A percentile compares a stretch with the other conserved stretches of the same genome.
phyloP scores from a whole-genome alignment of 2,888 invertebrate species.

The Dicycla oo region DNA sequence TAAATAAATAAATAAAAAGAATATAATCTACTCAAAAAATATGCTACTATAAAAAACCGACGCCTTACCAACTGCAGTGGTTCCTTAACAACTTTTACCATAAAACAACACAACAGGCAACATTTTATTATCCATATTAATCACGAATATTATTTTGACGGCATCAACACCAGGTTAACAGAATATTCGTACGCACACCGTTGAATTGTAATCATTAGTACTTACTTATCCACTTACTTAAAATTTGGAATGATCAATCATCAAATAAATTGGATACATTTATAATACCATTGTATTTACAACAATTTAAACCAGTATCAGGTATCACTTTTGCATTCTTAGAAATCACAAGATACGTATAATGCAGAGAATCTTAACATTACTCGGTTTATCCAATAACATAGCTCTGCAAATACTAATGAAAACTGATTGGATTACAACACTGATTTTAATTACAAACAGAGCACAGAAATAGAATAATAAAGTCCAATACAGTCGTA shows the following conservation, averaged over 20 bases:
- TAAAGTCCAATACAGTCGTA: not conserved
- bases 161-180: not conserved
- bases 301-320: not conserved
- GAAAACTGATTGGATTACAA: slow-evolving; percentile 1
- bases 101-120: not conserved
- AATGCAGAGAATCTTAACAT: not conserved
- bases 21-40: too few relatives aligned
- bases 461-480: not conserved
- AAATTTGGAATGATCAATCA: slow-evolving; percentile 15
- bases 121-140: not conserved
- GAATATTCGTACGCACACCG: not conserved
- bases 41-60: too few relatives aligned
- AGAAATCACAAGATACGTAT: not conserved
- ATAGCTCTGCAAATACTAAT: not conserved
- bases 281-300: slow-evolving; percentile 1
- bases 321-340: not conserved
- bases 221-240: slow-evolving; percentile 28
- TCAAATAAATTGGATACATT: too few relatives aligned
- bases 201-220: slow-evolving; percentile 2
- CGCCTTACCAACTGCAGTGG: too few relatives aligned
- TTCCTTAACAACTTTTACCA: not conserved
- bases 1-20: too few relatives aligned
- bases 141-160: not conserved
- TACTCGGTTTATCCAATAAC: not conserved
- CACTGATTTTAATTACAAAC: slow-evolving; percentile 14